phyloP scores from a whole-genome alignment of 2,113 vertebrate species.

The Solea senegalensis region DNA sequence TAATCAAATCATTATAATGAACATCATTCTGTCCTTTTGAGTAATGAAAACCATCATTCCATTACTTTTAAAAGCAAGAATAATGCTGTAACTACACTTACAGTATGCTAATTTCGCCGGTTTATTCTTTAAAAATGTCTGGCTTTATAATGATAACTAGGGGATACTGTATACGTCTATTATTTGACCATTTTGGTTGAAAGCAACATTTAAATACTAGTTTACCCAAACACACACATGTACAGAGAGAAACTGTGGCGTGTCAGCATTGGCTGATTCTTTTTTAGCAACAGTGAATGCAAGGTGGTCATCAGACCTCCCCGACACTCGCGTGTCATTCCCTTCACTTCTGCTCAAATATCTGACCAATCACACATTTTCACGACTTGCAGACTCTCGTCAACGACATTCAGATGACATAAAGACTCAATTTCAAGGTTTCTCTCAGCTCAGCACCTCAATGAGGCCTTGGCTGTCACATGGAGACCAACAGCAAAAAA shows the following conservation, averaged over 20 bases:
- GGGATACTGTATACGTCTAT: background rate
- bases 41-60: background rate
- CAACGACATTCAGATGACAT: constrained; percentile 46
- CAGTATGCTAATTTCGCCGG: background rate
- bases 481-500: constrained; percentile 25
- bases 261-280: constrained; percentile 30
- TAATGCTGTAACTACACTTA: background rate
- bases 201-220: background rate
- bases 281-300: constrained; percentile 26
- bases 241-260: background rate
- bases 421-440: constrained; percentile 40
- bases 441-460: constrained; percentile 14
- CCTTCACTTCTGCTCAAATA: constrained; percentile 37
- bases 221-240: constrained; percentile 4
- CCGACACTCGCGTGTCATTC: constrained; percentile 18
- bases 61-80: background rate
- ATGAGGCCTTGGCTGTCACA: constrained; percentile 19
- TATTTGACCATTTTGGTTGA: background rate
- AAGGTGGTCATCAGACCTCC: constrained; percentile 14
- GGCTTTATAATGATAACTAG: background rate
- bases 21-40: background rate
- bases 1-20: too few species aligned
- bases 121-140: background rate
- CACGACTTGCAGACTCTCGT: constrained; percentile 21
- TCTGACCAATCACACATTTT: constrained; percentile 38